phyloP scores from a whole-genome alignment of 2,888 invertebrate species.

The Brassicogethes aeneus region DNA sequence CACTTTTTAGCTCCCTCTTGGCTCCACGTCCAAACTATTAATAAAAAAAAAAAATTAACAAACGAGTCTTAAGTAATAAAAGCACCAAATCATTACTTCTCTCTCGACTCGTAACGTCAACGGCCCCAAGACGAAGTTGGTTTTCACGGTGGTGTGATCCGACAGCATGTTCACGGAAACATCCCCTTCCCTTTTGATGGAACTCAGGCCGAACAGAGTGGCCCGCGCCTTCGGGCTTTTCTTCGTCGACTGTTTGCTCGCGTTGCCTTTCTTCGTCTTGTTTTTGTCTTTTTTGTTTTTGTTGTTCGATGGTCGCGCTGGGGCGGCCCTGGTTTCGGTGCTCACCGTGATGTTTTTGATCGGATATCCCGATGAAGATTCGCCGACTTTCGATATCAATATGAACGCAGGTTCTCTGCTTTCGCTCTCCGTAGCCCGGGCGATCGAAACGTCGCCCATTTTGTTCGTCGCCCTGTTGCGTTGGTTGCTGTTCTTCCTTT shows the following conservation, averaged over 20 bases:
- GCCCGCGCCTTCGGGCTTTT: conserved; percentile 62
- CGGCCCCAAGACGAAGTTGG: conserved; percentile 73
- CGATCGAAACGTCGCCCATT: conserved; percentile 35
- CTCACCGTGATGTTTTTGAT: conserved; percentile 17
- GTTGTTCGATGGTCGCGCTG: conserved; percentile 13
- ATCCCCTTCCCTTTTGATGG: conserved; percentile 69
- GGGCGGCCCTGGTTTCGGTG: conserved; percentile 16
- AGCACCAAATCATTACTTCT: conserved; percentile 45
- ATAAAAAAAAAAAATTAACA: conserved; percentile 9
- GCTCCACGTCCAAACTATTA: conserved; percentile 64
- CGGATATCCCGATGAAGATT: conserved; percentile 13
- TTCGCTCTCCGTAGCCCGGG: conserved; percentile 30
- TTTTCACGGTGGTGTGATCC: conserved; percentile 73
- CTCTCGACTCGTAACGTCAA: conserved; percentile 70
- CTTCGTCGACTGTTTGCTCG: conserved; percentile 34
- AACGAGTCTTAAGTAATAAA: background rate
- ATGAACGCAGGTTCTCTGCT: conserved; percentile 34
- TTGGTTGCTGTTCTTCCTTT: conserved; percentile 29
- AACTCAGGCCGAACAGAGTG: conserved; percentile 70
- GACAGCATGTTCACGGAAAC: conserved; percentile 72
- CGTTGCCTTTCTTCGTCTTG: conserved; percentile 26
- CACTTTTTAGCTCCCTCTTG: conserved; percentile 73
- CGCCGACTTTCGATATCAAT: conserved; percentile 33
- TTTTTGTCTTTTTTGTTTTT: conserved; percentile 23
- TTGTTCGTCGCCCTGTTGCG: conserved; percentile 22